These are phyloP conservation scores for Nyctereutes procyonoides DNA, from an alignment of 2,113 vertebrate genomes.

Conservation along the genomic window DNA sequence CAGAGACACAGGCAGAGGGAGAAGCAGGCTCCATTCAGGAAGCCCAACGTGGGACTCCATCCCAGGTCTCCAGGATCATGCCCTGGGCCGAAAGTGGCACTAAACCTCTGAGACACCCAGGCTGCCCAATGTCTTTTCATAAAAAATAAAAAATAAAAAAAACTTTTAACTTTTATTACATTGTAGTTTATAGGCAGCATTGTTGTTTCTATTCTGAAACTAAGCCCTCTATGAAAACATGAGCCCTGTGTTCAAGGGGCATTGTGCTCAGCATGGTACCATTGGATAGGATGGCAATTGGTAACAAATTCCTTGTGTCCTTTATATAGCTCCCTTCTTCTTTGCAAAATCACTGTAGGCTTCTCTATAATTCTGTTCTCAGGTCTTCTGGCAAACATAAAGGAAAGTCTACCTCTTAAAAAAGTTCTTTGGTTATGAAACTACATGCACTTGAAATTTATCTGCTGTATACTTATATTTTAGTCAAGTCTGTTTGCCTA, in stretches of 20 bases:
- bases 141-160: neutral
- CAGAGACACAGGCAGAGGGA: no score
- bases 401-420: neutral
- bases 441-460: neutral
- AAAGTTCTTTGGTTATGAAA: neutral
- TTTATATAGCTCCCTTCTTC: neutral
- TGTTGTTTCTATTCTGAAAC: constrained; percentile 1
- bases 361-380: neutral
- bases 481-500: neutral
- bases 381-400: neutral
- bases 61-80: no score
- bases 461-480: neutral
- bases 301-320: neutral
- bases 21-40: no score
- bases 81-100: no score
- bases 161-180: neutral
- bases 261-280: neutral
- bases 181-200: neutral
- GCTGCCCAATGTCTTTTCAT: neutral
- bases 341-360: neutral
- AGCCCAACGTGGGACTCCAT: no score
- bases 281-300: neutral
- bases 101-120: no score
- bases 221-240: neutral
- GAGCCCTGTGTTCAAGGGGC: neutral